A percentile compares a stretch with the other conserved stretches of the same genome.
phyloP scores from a whole-genome alignment of 2,888 invertebrate species.

The Lasioglossum pauxillum region DNA sequence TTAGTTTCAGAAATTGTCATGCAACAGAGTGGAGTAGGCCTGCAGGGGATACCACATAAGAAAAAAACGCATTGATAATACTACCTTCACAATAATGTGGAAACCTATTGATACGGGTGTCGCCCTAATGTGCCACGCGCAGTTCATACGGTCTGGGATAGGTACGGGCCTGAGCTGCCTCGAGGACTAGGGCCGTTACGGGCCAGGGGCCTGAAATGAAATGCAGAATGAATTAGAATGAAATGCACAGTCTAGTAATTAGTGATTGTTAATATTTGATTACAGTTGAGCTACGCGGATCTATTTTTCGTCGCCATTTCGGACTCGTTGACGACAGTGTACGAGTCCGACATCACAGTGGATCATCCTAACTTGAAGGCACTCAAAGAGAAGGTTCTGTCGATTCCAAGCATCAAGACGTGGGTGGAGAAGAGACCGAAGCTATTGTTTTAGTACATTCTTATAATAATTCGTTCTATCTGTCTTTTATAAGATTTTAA shows the following conservation, averaged over 20 bases:
- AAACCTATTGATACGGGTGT: too few relatives aligned
- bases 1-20: too few relatives aligned
- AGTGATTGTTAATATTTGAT: not conserved
- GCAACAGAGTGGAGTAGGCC: too few relatives aligned
- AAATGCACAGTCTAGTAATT: not conserved
- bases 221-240: too few relatives aligned
- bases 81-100: too few relatives aligned
- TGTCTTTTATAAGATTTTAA: not conserved
- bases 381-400: conserved; percentile 73
- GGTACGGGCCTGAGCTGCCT: too few relatives aligned
- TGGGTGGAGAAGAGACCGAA: conserved; percentile 76
- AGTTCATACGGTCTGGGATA: too few relatives aligned
- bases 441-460: conserved; percentile 55
- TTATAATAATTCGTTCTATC: not conserved
- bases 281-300: conserved; percentile 80
- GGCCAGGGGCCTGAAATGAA: too few relatives aligned
- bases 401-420: conserved; percentile 70
- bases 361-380: conserved; percentile 72
- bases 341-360: conserved; percentile 71
- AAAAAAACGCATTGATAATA: too few relatives aligned
- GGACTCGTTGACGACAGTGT: conserved; percentile 71
- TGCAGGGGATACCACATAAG: too few relatives aligned
- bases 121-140: too few relatives aligned
- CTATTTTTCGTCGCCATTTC: conserved; percentile 78
- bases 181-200: too few relatives aligned